Evolutionary conservation across 1,140 invertebrate genomes (phyloP).

Genomic region (Gonioctena quinquepunctata): DNA sequence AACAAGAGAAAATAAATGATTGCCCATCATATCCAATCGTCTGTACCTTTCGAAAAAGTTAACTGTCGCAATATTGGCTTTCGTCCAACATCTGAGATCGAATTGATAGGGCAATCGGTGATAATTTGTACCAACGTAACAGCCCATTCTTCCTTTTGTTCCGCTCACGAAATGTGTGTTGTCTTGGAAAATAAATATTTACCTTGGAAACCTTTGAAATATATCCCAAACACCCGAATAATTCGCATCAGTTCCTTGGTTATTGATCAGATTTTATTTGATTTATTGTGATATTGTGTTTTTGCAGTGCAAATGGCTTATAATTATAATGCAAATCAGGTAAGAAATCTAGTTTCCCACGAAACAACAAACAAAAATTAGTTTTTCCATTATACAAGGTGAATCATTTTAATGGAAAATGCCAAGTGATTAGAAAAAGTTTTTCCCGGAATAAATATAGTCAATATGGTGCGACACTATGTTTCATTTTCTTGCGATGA

Average conservation of each 20-base stretch:
- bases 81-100: not conserved
- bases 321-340: conserved; percentile 36
- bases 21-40: no score
- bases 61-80: not conserved
- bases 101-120: conserved; percentile 14
- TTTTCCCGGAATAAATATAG: no score
- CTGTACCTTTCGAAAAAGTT: not conserved
- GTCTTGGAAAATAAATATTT: conserved; percentile 17
- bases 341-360: no score
- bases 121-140: conserved; percentile 4
- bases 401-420: no score
- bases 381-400: no score
- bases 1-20: no score
- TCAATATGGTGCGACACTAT: no score
- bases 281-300: conserved; percentile 6
- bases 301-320: conserved; percentile 20
- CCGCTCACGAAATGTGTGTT: not conserved
- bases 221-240: not conserved
- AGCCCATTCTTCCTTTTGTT: not conserved
- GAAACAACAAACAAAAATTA: no score
- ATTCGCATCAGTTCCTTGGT: not conserved
- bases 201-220: conserved; percentile 12
- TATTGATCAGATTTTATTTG: not conserved
- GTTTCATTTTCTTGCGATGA: no score
- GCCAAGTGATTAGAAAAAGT: no score